Base-by-base conservation (phyloP, 2,888 invertebrate species). In the Tachina grossa region DNA sequence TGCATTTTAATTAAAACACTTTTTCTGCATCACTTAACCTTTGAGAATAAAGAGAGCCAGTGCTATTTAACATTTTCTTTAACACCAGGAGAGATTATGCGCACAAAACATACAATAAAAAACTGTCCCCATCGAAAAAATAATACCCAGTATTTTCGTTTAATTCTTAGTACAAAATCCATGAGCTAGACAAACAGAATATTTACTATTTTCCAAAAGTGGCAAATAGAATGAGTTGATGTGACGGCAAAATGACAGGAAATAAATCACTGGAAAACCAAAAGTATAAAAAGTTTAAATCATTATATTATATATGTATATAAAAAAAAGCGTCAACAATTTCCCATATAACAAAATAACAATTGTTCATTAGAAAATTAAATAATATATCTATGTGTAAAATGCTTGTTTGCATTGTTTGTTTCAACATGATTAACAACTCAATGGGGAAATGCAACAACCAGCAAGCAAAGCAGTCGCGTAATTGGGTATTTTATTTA, bases 61-160 rank as follows among this genome's bases (percentile, higher is more conserved):
- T 59, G 14, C 19, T 51, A 16, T 53, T 72, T 63, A 47, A 65
- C 75, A 76, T 74, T 55, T 51, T 57, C 2, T 1, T 9, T 74
- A 74, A 76, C 79, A 82, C 51, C 11, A 47, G 16, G 85, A 83
- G 85, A 83, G 85, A 79, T 85, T 85, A 11, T 83, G 85, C 85
- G 85, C 85, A 72, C 0, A 72, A 22, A 0, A 22, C 0, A 1
- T 0, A 11, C 6, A 1, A n/a, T n/a, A 2, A 39, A 14, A 1
- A 63, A 83, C 63, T 85, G 66, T 85, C 80, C 85, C 71, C 79
- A 83, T 0, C 14, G 2, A 0, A 13, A 76, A 31, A 57, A 55
- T 8, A 11, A 6, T 22, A 45, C 83, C 85, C 79, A 85, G 85
- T 85, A 83, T 85, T 79, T 76, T 49, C 9, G 9, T 55, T 72